These are phyloP conservation scores for Diplodus puntazzo DNA, from an alignment of 2,797 vertebrate genomes.

Conservation along the genomic window DNA sequence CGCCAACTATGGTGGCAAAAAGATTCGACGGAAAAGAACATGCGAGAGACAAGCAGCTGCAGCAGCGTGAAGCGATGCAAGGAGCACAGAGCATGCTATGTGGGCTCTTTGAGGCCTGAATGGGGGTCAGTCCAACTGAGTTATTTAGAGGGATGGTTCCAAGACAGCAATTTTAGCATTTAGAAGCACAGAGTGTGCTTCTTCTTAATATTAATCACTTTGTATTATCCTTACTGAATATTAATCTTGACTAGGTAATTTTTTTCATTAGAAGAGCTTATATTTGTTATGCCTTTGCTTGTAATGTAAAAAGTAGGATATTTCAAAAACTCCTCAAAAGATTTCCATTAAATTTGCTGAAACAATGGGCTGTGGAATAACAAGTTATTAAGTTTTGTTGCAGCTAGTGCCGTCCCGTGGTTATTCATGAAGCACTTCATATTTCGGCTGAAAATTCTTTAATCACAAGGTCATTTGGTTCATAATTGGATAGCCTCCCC, in stretches of 20 bases:
- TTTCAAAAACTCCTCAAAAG: not conserved
- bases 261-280: not conserved
- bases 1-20: not conserved
- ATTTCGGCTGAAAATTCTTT: slow-evolving; percentile 9
- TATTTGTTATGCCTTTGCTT: not conserved
- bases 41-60: not conserved
- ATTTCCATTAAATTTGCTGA: slow-evolving; percentile 10
- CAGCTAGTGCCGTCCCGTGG: not conserved
- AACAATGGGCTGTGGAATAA: not conserved
- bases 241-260: not conserved
- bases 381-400: slow-evolving; percentile 1
- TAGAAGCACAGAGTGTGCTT: not conserved
- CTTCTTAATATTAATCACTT: not conserved
- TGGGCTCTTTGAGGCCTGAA: slow-evolving; percentile 3
- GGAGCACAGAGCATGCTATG: slow-evolving; percentile 5
- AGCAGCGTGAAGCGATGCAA: not conserved
- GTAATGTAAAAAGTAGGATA: not conserved
- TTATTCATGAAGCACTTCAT: slow-evolving; percentile 1
- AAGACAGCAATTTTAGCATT: slow-evolving; percentile 5
- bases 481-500: not conserved
- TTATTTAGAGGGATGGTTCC: slow-evolving; percentile 25
- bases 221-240: not conserved
- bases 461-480: slow-evolving; percentile 19
- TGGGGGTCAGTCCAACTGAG: not conserved
- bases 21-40: not conserved